Base-by-base conservation (phyloP, 2,113 vertebrate species). In the Cynocephalus volans region DNA sequence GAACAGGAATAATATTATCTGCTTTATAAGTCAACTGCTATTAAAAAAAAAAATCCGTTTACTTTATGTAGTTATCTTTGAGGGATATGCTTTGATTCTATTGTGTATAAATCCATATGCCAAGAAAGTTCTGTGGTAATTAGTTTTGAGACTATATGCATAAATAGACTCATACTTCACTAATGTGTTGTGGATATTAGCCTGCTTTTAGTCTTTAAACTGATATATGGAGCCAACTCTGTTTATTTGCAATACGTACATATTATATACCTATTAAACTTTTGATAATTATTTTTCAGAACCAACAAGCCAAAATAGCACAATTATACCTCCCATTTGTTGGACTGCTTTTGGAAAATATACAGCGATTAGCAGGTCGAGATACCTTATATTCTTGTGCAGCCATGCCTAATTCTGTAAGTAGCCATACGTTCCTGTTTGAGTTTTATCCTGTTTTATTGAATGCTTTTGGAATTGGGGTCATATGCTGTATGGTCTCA, bases 291-390 rank as follows among this genome's bases (percentile, higher is more conserved):
- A 24, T 93, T 83, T 98, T 98, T 95, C 98, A 99, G 99, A 99
- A 99, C 97, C 99, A 99, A 60, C 99, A 99, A 98, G 99, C 99
- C 69, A 99, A 99, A 97, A 99, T 99, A 86, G 99, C 99, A 93
- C 98, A 99, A 87, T 98, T 99, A 41, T 99, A 99, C 98, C 98
- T 99, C 92, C 99, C 99, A 0, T 98, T 99, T 21, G 98, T 99
- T 0, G 99, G 99, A 97, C 98, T 99, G 96, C 99, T 99, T 52
- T 99, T 99, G 98, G 99, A 99, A 98, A 99, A 99, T 97, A 96
- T 99, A 91, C 99, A 99, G 97, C 99, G 99, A 17, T 98, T 99
- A 92, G 99, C 99, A 8, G 80, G 98, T 41, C 98, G 77, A 0
- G 99, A 99, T 82, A 97, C 98, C 0, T 96, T 98, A 64, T 97